phyloP scores from a whole-genome alignment of 2,888 invertebrate genomes.

The Lampropteryx suffumata region DNA sequence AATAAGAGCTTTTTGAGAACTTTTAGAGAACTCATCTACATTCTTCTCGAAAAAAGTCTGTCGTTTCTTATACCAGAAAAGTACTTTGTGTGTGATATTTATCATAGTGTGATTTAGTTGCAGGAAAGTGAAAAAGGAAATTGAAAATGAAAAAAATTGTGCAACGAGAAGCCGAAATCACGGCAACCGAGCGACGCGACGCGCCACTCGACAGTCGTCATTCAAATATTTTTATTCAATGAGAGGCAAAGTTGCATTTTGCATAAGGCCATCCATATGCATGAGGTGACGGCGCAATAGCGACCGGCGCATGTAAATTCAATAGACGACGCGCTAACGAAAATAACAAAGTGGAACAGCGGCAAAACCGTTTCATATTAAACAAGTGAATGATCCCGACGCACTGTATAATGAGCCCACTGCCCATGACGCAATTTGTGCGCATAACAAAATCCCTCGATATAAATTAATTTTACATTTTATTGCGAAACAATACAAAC shows the following conservation, averaged over 20 bases:
- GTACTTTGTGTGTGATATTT: too few relatives aligned
- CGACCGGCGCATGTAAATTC: slow-evolving; percentile 67
- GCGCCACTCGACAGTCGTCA: slow-evolving; percentile 27
- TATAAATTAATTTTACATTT: slow-evolving; percentile 29
- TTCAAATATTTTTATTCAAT: slow-evolving; percentile 65
- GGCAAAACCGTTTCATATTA: slow-evolving; percentile 62
- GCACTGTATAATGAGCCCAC: background rate
- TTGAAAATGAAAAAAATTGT: background rate
- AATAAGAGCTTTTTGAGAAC: slow-evolving; percentile 2
- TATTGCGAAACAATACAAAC: slow-evolving; percentile 28
- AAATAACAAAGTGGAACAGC: slow-evolving; percentile 63
- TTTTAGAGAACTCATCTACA: background rate
- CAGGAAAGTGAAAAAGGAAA: too few relatives aligned
- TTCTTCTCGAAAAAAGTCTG: too few relatives aligned
- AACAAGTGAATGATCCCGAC: slow-evolving; percentile 45
- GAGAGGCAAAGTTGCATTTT: slow-evolving; percentile 67
- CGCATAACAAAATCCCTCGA: slow-evolving; percentile 18
- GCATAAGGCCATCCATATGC: slow-evolving; percentile 75
- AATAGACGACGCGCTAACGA: slow-evolving; percentile 60
- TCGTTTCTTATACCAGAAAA: too few relatives aligned
- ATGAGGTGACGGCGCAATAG: slow-evolving; percentile 60
- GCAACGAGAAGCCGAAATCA: slow-evolving; percentile 25
- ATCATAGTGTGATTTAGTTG: too few relatives aligned
- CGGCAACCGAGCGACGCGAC: slow-evolving; percentile 6
- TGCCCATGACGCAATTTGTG: slow-evolving; percentile 9